Conservation (phyloP, 2,113 vertebrate genomes). For the Todiramphus saurophagus region DNA sequence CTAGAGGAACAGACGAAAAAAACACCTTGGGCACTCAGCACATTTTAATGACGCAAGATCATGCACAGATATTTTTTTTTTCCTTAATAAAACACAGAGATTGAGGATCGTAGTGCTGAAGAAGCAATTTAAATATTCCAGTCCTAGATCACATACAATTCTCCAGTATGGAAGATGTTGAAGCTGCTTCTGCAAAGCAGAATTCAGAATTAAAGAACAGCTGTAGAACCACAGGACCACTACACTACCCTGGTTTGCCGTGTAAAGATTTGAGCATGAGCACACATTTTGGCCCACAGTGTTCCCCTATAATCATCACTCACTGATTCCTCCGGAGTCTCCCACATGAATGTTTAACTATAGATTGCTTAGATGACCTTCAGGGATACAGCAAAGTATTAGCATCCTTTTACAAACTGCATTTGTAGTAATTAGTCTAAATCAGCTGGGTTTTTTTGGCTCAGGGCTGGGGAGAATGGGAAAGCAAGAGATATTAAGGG, state of each 20-base stretch:
- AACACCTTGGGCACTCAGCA: constrained; percentile 76
- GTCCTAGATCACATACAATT: neutral
- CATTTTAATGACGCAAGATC: constrained; percentile 57
- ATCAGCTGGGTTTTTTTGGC: constrained; percentile 3
- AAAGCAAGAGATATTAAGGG: neutral
- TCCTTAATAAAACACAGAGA: neutral
- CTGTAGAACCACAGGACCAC: neutral
- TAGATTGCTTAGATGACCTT: constrained; percentile 64
- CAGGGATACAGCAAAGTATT: constrained; percentile 41
- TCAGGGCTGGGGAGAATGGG: neutral
- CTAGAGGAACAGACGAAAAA: constrained; percentile 79
- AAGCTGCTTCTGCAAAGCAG: neutral
- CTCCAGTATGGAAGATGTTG: neutral
- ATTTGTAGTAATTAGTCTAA: constrained; percentile 56
- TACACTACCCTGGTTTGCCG: neutral
- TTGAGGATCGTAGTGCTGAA: neutral
- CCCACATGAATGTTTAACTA: constrained; percentile 31
- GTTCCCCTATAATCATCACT: neutral
- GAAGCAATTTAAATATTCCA: neutral
- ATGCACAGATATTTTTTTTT: neutral
- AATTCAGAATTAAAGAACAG: neutral
- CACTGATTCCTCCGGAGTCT: neutral
- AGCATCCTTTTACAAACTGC: constrained; percentile 32
- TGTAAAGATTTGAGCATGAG: neutral
- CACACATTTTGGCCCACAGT: neutral